A percentile compares a stretch with the other conserved stretches of the same genome.
phyloP scores from a whole-genome alignment of 92 coral and sea anemone species.

The Anthopleura xanthogrammica region DNA sequence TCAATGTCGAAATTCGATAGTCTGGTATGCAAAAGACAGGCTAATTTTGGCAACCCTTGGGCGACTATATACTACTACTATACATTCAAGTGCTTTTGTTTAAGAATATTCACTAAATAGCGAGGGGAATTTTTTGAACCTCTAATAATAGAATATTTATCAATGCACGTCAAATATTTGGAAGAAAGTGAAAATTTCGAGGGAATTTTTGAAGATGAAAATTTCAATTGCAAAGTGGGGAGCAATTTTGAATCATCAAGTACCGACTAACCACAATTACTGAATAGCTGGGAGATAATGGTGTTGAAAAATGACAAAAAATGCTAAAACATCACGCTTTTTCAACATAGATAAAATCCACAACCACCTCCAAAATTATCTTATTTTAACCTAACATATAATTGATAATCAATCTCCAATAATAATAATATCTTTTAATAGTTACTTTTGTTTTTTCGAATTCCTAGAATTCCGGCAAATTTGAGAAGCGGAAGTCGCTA shows the following conservation, averaged over 20 bases:
- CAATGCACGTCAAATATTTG: not conserved
- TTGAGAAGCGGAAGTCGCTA: not conserved
- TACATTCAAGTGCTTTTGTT: not conserved
- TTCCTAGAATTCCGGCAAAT: not conserved
- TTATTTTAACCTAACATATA: not conserved
- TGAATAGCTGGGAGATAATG: not conserved
- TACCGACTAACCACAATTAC: not conserved
- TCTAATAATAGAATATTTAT: not conserved
- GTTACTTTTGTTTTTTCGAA: not conserved
- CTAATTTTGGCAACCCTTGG: not conserved
- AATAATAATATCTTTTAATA: not conserved
- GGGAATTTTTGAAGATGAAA: not conserved
- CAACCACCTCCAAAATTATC: not conserved
- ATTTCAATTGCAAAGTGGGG: slow-evolving; percentile 4
- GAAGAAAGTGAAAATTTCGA: not conserved
- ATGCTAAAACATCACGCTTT: not conserved
- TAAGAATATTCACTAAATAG: not conserved
- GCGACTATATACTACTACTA: not conserved
- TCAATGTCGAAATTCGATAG: slow-evolving; percentile 37
- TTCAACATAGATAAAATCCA: not conserved
- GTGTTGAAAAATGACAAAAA: not conserved
- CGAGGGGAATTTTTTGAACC: not conserved
- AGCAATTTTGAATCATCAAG: not conserved
- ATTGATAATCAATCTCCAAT: not conserved
- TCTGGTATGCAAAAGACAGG: slow-evolving; percentile 21